phyloP scores from a whole-genome alignment of 2,113 vertebrate species.

The Equus przewalskii region DNA sequence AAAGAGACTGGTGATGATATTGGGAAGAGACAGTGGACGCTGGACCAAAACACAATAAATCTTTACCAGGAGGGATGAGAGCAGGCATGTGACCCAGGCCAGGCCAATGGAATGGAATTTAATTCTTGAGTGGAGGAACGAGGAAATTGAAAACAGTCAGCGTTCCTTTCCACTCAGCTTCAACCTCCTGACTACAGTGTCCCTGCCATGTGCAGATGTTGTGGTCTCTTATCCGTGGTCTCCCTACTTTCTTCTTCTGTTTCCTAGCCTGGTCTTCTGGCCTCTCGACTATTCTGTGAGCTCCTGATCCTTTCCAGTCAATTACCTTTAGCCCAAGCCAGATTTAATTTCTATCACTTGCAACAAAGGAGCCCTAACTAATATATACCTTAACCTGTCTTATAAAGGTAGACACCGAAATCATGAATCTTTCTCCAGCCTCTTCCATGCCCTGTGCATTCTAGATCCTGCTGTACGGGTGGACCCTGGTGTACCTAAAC shows the following conservation, averaged over 20 bases:
- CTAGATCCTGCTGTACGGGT: accelerated
- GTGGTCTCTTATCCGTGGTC: background rate
- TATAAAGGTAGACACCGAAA: no score
- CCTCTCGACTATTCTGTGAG: background rate
- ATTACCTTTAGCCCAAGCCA: background rate
- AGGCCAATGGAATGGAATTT: background rate
- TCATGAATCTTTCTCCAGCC: background rate
- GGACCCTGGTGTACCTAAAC: accelerated
- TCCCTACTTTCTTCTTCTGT: background rate
- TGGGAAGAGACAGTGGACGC: background rate
- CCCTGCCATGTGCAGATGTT: background rate
- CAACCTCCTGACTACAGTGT: background rate
- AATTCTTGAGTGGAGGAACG: background rate
- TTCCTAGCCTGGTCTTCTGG: background rate
- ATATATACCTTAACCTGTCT: background rate
- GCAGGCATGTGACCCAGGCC: background rate
- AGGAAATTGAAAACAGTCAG: background rate
- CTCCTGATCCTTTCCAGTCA: background rate
- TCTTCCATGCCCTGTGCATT: accelerated
- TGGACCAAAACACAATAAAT: background rate
- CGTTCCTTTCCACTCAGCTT: background rate
- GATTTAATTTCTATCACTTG: constrained; percentile 32
- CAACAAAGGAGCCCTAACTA: background rate
- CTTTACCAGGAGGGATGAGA: background rate
- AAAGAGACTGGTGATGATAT: background rate